Percentiles rank a stretch among this genome's conserved stretches.
Evolutionary conservation across 2,888 invertebrate species (phyloP).

Genomic region (Callosobruchus maculatus): DNA sequence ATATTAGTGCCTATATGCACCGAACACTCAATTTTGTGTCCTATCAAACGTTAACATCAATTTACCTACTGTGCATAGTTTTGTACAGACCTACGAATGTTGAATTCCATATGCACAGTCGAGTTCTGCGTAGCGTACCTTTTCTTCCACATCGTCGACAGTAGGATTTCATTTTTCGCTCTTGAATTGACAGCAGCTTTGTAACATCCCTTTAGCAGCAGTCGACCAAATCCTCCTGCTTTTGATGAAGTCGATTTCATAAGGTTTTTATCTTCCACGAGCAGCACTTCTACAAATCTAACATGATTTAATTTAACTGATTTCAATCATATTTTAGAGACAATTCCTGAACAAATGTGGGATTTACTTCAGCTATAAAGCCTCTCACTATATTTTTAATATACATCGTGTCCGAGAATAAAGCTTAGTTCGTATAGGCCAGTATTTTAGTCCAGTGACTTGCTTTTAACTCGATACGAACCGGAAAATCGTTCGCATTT

Average conservation of each 20-base stretch:
- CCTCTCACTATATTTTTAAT: too few species aligned
- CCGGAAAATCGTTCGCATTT: too few species aligned
- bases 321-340: too few species aligned
- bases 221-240: background rate
- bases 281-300: background rate
- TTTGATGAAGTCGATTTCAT: background rate
- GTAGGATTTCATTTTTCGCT: background rate
- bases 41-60: too few species aligned
- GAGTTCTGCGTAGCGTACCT: background rate
- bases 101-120: background rate
- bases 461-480: too few species aligned
- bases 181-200: background rate
- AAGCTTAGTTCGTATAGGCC: too few species aligned
- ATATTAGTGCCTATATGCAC: too few species aligned
- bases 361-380: too few species aligned
- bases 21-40: too few species aligned
- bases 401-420: too few species aligned
- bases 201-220: background rate
- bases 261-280: background rate
- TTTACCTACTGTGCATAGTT: background rate
- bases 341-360: too few species aligned
- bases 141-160: background rate
- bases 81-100: background rate
- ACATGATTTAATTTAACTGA: background rate
- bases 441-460: too few species aligned